Evolutionary conservation across 2,113 vertebrate genomes (phyloP), one percentile per base, ranked within the genome.

Genomic region (Rostratula benghalensis): DNA sequence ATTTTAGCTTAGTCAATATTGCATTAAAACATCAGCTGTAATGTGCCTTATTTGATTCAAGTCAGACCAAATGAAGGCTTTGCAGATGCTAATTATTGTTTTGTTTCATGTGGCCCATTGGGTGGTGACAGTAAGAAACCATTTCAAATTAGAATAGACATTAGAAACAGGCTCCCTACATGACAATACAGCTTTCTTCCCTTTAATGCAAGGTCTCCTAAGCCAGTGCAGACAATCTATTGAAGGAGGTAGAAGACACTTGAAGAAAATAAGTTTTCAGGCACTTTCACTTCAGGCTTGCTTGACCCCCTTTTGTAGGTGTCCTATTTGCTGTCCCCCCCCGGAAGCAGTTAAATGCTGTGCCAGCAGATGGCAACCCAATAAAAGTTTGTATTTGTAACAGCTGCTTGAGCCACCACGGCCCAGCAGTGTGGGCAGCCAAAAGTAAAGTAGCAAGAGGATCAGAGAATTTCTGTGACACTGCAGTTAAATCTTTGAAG

Each of bases 281-380:
- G 13, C 31, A 7, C 16, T 48, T 67, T 1, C 4, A 28, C 25
- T 48, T 28, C 22, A 43, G 67, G 28, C 41, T 65, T 82, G 23
- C 41, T 27, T 33, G 51, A 35, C 25, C 30, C 13, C 2, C 12
- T 16, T 67, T 5, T 10, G 19, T 1, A 5, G n/a, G 41, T 5
- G 31, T 37, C 60, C 54, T 39, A 28, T 13, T 4, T 2, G 31
- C 41, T 20, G 10, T 13, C 33, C 50, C 21, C 31, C 33, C 31
- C 1, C 43, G 31, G 46, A 59, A 91, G 94, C 89, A 94, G 45
- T 94, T 35, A 85, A 68, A 78, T 2, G 54, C 57, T 43, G 83
- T 64, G 61, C 95, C 95, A 91, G 95, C 92, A 96, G 95, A 87
- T 93, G 88, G 94, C 92, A 96, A 95, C 57, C 27, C 83, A 71